Evolutionary conservation across 2,113 vertebrate species (phyloP).

Genomic region (Hemiscyllium ocellatum): DNA sequence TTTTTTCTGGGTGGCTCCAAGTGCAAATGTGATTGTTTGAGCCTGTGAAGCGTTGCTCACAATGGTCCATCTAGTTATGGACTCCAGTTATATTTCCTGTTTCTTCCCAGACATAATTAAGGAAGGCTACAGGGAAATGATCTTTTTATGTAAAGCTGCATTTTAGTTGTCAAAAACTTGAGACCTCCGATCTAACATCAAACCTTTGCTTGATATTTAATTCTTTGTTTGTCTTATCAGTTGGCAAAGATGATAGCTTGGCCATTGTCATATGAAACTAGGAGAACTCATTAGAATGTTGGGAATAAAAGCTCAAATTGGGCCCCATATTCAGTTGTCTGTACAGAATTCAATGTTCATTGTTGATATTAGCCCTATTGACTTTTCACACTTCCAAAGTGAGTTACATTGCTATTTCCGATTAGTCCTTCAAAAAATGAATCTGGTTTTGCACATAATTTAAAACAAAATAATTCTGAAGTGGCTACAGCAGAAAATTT

Average conservation of each 20-base stretch:
- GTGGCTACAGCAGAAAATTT: not conserved
- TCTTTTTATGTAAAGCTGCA: not conserved
- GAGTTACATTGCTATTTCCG: not conserved
- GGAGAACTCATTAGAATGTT: not conserved
- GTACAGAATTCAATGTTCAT: not conserved
- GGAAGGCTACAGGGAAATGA: not conserved
- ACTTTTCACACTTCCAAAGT: not conserved
- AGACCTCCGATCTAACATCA: not conserved
- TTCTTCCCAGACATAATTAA: not conserved
- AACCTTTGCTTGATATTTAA: too few species aligned
- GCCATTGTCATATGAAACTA: not conserved
- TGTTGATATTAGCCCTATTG: not conserved
- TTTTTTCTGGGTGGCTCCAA: not conserved
- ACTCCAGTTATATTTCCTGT: not conserved
- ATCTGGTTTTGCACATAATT: not conserved
- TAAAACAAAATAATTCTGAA: too few species aligned
- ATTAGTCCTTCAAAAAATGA: not conserved
- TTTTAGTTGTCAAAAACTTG: not conserved
- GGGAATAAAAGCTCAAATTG: not conserved
- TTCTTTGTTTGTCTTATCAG: not conserved
- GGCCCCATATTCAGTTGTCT: not conserved
- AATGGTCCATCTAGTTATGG: not conserved
- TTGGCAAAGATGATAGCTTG: not conserved
- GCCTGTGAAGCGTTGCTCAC: not conserved
- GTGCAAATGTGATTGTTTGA: not conserved